These are phyloP conservation scores for Drosophila incognita DNA, from an alignment of 2,888 invertebrate genomes.

Conservation along the genomic window DNA sequence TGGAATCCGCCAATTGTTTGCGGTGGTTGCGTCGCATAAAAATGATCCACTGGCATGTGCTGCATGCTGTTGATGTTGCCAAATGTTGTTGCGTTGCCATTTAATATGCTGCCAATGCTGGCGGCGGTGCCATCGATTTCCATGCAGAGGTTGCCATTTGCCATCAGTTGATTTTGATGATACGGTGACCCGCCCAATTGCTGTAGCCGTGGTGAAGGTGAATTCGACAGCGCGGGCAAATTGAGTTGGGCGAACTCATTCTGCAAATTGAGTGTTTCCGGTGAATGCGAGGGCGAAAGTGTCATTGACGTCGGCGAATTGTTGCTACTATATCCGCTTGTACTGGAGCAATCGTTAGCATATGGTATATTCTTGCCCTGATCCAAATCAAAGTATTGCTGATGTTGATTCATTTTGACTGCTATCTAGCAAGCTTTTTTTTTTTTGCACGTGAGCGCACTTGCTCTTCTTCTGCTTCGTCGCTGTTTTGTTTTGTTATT, in stretches of 20 bases:
- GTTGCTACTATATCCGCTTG: slow-evolving; percentile 79
- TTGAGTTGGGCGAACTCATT: slow-evolving; percentile 78
- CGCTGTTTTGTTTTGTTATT: not conserved
- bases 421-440: not conserved
- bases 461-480: not conserved
- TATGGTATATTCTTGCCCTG: slow-evolving; percentile 73
- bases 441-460: slow-evolving; percentile 37
- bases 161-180: slow-evolving; percentile 45
- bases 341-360: slow-evolving; percentile 75
- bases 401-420: slow-evolving; percentile 62
- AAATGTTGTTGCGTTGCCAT: slow-evolving; percentile 34
- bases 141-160: slow-evolving; percentile 54
- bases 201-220: slow-evolving; percentile 61
- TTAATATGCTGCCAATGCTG: slow-evolving; percentile 52
- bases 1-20: slow-evolving; percentile 39
- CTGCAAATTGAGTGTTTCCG: slow-evolving; percentile 65
- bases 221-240: slow-evolving; percentile 63
- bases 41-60: slow-evolving; percentile 63
- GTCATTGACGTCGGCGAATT: slow-evolving; percentile 63
- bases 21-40: slow-evolving; percentile 34
- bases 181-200: slow-evolving; percentile 56
- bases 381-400: slow-evolving; percentile 77
- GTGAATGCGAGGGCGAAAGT: slow-evolving; percentile 78
- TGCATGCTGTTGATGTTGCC: slow-evolving; percentile 50
- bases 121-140: slow-evolving; percentile 44